Base-by-base conservation (phyloP, 2,888 invertebrate species). In the Drosophila cognata region DNA sequence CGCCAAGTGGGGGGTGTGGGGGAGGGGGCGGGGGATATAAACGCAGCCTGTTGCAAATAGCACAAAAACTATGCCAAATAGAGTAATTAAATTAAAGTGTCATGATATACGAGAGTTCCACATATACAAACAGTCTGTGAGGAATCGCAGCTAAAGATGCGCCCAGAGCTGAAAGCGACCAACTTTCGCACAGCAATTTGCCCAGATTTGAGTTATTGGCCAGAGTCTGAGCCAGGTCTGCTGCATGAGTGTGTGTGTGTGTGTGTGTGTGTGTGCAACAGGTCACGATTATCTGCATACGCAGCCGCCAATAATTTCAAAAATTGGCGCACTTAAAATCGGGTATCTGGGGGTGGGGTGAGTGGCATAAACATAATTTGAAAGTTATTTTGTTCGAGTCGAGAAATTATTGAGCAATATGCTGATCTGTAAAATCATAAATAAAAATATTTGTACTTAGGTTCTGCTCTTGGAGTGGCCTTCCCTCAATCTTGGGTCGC, bases 341-440 rank as follows among this genome's bases (percentile, higher is more conserved):
- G 56, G 28, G n/a, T n/a, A 56, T 38, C 38, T 5, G 5, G 21
- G 28, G n/a, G 3, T 16, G 52, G n/a, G 50, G 29, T 28, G 38
- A 25, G 25, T 25, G 46, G 18, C 88, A 91, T 92, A 89, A 84
- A 57, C 61, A 77, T 89, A 87, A 87, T 89, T 89, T 89, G 80
- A 89, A 88, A 87, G 89, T 89, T 89, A 89, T 88, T 87, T 89
- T 82, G 82, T 74, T 80, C 16, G 41, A 31, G 31, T 31, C 48
- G 68, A 77, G 82, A 92, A 92, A 91, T 92, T 92, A 92, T 92
- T 92, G 91, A 92, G 91, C 92, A 93, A 92, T 92, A 92, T 92
- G 93, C 91, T 90, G 92, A 93, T 91, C 92, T 92, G 92, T 90
- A 91, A 91, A 89, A 92, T 91, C 91, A 92, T 93, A 92, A 92